A percentile compares a stretch with the other conserved stretches of the same genome.
Evolutionary conservation across 2,113 vertebrate genomes (phyloP).

Genomic region (Coptodon rendalli): DNA sequence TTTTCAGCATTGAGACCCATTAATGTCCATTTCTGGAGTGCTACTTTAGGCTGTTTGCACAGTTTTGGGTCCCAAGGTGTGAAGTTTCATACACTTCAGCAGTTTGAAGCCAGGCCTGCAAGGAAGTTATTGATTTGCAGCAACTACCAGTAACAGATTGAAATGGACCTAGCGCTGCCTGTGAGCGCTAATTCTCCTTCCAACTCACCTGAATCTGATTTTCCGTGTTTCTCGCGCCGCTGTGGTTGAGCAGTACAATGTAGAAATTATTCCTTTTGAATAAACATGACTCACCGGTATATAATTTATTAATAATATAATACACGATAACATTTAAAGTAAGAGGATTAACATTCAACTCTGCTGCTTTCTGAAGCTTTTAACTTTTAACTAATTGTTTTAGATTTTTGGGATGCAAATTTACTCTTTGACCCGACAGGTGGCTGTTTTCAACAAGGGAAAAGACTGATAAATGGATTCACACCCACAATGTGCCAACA

Average conservation of each 20-base stretch:
- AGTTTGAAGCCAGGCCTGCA: not conserved
- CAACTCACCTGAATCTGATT: not conserved
- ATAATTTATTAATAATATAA: not conserved
- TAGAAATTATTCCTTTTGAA: not conserved
- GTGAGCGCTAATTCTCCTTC: not conserved
- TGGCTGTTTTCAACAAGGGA: not conserved
- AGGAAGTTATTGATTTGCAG: slow-evolving; percentile 22
- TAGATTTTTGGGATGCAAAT: not conserved
- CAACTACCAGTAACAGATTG: not conserved
- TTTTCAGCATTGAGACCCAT: not conserved
- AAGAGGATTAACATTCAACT: not conserved
- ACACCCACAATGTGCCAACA: not conserved
- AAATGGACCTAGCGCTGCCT: not conserved
- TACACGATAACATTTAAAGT: not conserved
- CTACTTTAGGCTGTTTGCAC: not conserved
- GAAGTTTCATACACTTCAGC: not conserved
- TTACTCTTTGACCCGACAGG: not conserved
- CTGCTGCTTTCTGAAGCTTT: not conserved
- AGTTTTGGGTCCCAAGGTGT: not conserved
- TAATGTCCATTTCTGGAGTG: not conserved
- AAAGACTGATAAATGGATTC: not conserved
- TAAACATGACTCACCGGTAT: not conserved
- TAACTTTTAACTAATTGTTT: not conserved
- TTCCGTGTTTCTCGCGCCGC: not conserved
- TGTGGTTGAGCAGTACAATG: not conserved